A percentile compares a stretch with the other conserved stretches of the same genome.
Conservation (phyloP, 2,888 invertebrate species). For the Agrotis segetum region DNA sequence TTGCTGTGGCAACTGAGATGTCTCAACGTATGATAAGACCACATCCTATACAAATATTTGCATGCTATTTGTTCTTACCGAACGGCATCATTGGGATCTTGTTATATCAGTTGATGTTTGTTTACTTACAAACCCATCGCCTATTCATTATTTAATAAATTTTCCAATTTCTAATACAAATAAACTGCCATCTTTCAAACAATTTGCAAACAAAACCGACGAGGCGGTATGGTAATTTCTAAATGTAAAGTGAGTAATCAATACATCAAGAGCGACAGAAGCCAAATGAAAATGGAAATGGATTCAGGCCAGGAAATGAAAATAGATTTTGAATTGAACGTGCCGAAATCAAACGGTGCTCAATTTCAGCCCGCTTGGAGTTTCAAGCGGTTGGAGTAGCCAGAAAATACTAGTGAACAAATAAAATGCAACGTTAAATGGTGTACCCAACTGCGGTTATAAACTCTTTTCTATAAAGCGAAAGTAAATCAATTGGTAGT, state of each 20-base stretch:
- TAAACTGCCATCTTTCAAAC: constrained; percentile 56
- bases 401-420: constrained; percentile 59
- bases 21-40: not conserved
- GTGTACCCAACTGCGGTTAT: constrained; percentile 43
- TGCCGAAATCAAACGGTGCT: constrained; percentile 70
- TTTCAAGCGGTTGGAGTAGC: constrained; percentile 47
- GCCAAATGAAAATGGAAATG: constrained; percentile 74
- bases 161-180: constrained; percentile 42
- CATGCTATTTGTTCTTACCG: not conserved
- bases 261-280: constrained; percentile 71
- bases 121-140: constrained; percentile 1
- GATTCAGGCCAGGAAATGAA: constrained; percentile 72
- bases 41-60: constrained; percentile 15
- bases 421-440: constrained; percentile 55
- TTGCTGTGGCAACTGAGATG: not conserved
- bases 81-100: constrained; percentile 5
- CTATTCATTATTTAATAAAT: constrained; percentile 41
- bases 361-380: constrained; percentile 59
- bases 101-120: constrained; percentile 18
- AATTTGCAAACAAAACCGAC: constrained; percentile 61
- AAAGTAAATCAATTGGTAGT: constrained; percentile 51
- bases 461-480: constrained; percentile 47
- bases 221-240: constrained; percentile 61
- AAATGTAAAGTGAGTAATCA: constrained; percentile 72
- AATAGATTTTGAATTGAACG: constrained; percentile 73